Evolutionary conservation across 2,888 invertebrate genomes (phyloP).

Genomic region (Chrysina gloriosa): DNA sequence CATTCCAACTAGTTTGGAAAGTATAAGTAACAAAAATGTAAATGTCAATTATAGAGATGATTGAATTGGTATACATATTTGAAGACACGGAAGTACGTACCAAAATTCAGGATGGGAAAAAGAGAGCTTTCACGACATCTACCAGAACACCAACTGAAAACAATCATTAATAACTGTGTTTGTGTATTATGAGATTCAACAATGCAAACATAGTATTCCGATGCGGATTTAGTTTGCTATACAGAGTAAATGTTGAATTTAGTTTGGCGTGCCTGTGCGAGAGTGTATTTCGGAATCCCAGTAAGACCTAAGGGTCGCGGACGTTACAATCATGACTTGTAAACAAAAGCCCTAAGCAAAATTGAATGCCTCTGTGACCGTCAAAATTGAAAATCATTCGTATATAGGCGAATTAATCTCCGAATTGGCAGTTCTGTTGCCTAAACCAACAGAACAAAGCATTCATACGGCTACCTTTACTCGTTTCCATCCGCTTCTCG

Average conservation of each 20-base stretch:
- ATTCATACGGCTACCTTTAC: background rate
- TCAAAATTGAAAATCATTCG: constrained; percentile 46
- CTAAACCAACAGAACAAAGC: constrained; percentile 30
- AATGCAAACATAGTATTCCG: constrained; percentile 31
- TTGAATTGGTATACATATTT: too few relatives aligned
- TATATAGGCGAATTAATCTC: constrained; percentile 25
- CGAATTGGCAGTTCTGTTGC: constrained; percentile 21
- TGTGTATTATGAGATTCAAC: constrained; percentile 33
- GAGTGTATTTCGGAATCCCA: constrained; percentile 38
- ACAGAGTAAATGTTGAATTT: constrained; percentile 47
- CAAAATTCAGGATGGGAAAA: too few relatives aligned
- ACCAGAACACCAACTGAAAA: too few relatives aligned
- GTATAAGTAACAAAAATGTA: too few relatives aligned
- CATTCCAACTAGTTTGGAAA: too few relatives aligned
- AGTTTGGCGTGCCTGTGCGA: constrained; percentile 2
- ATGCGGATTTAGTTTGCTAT: constrained; percentile 27
- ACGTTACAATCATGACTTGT: constrained; percentile 48
- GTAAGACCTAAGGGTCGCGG: constrained; percentile 38
- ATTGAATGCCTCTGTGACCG: constrained; percentile 41
- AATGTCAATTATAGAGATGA: too few relatives aligned
- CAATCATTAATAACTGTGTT: constrained; percentile 30
- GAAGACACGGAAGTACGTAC: too few relatives aligned
- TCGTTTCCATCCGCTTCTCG: too few relatives aligned
- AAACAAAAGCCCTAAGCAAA: constrained; percentile 46
- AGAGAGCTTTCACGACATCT: too few relatives aligned